Conservation (phyloP, 2,888 invertebrate species). For the Athalia rosae region DNA sequence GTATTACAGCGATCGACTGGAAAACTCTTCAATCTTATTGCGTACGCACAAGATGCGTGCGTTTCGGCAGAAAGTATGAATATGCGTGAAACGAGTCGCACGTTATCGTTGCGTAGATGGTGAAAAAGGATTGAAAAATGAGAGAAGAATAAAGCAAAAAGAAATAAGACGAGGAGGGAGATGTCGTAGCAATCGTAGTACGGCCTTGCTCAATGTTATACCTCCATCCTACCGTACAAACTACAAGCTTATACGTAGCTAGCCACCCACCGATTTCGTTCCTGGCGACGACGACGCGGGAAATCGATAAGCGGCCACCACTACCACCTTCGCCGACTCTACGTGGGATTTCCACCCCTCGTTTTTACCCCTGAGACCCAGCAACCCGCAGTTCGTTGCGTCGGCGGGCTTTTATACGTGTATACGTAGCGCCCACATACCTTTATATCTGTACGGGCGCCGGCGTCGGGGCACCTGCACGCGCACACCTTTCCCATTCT, state of each 20-base stretch:
- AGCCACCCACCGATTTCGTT: conserved; percentile 53
- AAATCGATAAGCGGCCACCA: conserved; percentile 63
- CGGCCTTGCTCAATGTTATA: conserved; percentile 38
- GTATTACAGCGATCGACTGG: not conserved
- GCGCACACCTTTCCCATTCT: not conserved
- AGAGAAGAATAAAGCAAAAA: not conserved
- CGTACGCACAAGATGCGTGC: no score
- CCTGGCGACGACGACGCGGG: conserved; percentile 55
- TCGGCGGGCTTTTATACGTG: not conserved
- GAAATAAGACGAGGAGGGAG: not conserved
- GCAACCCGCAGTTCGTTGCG: conserved; percentile 23
- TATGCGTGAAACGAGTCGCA: no score
- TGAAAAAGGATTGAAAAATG: not conserved
- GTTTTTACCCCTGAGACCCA: conserved; percentile 1
- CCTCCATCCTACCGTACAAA: conserved; percentile 35
- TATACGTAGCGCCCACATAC: not conserved
- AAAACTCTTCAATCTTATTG: not conserved
- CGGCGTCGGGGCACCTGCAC: not conserved
- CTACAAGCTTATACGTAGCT: conserved; percentile 53
- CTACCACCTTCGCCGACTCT: conserved; percentile 48
- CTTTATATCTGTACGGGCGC: conserved; percentile 25
- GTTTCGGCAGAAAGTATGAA: no score
- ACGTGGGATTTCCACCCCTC: not conserved
- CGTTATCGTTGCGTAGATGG: not conserved
- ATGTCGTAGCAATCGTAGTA: conserved; percentile 24